phyloP scores from a whole-genome alignment of 2,113 vertebrate genomes.

The Ivindomyrus marchei region DNA sequence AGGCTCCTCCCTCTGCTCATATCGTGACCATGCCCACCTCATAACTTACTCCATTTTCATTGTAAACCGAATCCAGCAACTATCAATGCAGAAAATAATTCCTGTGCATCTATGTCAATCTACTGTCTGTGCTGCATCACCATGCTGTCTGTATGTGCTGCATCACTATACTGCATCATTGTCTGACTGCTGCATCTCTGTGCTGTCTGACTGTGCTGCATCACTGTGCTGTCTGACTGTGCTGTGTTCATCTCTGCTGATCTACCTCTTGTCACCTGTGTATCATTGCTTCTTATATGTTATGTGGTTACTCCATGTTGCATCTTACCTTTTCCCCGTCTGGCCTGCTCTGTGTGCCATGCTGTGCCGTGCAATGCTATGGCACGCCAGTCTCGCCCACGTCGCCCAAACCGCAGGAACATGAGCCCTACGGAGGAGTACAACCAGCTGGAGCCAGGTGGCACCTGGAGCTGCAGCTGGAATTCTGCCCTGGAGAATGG shows the following conservation, averaged over 20 bases:
- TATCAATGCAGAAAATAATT: background rate
- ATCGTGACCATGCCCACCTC: background rate
- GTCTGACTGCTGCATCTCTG: background rate
- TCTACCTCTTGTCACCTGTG: background rate
- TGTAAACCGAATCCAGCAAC: background rate
- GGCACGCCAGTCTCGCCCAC: slow-evolving; percentile 61
- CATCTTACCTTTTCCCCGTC: background rate
- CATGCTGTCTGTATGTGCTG: background rate
- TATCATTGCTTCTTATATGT: background rate
- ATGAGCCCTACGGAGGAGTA: slow-evolving; percentile 27
- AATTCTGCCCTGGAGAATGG: slow-evolving; percentile 30
- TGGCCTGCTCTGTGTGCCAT: background rate
- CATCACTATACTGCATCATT: background rate
- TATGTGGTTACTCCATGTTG: background rate
- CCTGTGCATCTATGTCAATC: background rate
- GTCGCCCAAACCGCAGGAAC: slow-evolving; percentile 50
- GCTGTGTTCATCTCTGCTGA: background rate
- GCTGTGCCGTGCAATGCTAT: background rate
- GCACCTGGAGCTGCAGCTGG: slow-evolving; percentile 18
- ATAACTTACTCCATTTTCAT: slow-evolving; percentile 6
- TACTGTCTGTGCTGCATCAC: background rate
- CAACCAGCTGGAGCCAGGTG: slow-evolving; percentile 22
- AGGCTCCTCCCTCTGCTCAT: slow-evolving; percentile 17
- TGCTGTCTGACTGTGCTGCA: background rate
- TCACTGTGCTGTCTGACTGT: background rate